These are phyloP conservation scores for Xenopus tropicalis DNA, from an alignment of 2,113 vertebrate species.

Conservation along the genomic window DNA sequence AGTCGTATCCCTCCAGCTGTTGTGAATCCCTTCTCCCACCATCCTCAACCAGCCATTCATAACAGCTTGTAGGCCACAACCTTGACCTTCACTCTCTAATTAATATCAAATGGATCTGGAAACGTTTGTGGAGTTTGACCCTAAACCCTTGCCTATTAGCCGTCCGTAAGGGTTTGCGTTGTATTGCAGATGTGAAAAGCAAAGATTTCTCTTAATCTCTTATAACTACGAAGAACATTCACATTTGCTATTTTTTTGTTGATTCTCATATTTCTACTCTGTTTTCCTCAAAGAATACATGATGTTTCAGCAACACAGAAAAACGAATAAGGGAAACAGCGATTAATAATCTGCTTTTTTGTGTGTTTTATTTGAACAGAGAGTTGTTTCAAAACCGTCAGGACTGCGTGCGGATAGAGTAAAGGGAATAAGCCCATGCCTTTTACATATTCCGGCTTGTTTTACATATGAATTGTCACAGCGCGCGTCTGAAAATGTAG, in stretches of 20 bases:
- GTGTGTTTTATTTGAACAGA: not conserved
- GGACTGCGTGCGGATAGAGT: not conserved
- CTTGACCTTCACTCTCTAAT: too few species aligned
- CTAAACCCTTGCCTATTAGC: not conserved
- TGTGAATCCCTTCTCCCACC: too few species aligned
- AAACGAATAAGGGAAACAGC: not conserved
- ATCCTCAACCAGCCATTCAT: too few species aligned
- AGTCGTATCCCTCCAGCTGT: too few species aligned
- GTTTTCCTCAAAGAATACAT: not conserved
- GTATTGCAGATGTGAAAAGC: not conserved
- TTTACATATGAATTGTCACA: constrained; percentile 39
- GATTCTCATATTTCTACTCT: not conserved
- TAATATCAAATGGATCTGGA: not conserved
- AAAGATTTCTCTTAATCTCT: not conserved
- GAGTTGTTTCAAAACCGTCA: constrained; percentile 2
- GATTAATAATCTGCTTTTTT: not conserved
- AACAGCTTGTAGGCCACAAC: too few species aligned
- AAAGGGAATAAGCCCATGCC: not conserved
- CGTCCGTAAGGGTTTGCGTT: not conserved
- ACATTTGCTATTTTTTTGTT: not conserved
- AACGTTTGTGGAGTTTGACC: not conserved
- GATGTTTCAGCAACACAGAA: not conserved
- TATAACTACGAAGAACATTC: not conserved
- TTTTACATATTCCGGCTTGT: constrained; percentile 24
- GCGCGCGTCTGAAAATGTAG: constrained; percentile 19